A percentile compares a stretch with the other conserved stretches of the same genome.
phyloP scores from a whole-genome alignment of 37 sponge, comb jelly and placozoan species.

The Oscarella lobularis region DNA sequence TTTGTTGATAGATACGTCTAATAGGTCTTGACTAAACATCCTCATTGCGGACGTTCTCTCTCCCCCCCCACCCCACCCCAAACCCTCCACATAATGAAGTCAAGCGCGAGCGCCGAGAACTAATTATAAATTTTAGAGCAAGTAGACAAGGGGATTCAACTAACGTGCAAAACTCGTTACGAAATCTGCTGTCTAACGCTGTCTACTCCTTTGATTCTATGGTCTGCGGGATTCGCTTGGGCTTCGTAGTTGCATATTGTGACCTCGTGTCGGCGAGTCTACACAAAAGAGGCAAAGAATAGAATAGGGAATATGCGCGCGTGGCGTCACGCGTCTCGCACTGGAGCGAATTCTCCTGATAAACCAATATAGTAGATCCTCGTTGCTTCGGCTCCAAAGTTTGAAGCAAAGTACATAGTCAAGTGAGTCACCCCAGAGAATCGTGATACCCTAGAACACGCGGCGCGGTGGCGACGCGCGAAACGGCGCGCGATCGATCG shows the following conservation, averaged over 20 bases:
- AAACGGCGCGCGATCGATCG: too few relatives aligned
- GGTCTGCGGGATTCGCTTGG: constrained; percentile 74
- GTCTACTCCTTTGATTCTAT: constrained; percentile 35
- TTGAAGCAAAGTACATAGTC: constrained; percentile 62
- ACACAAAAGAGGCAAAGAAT: background rate
- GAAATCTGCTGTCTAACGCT: constrained; percentile 35
- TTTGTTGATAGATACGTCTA: too few relatives aligned
- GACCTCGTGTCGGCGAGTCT: constrained; percentile 48
- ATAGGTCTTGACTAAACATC: too few relatives aligned
- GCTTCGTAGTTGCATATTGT: constrained; percentile 70
- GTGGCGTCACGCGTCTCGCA: constrained; percentile 19
- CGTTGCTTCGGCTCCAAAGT: constrained; percentile 83
- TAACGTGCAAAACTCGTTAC: too few relatives aligned
- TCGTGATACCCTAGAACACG: constrained; percentile 41
- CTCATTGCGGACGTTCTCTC: too few relatives aligned
- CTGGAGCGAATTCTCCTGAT: constrained; percentile 77
- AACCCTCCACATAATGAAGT: too few relatives aligned
- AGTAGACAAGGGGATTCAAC: background rate
- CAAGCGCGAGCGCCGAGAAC: too few relatives aligned
- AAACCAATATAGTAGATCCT: constrained; percentile 89
- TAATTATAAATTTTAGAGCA: too few relatives aligned
- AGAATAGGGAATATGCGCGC: too few relatives aligned
- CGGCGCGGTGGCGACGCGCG: background rate
- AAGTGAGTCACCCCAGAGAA: constrained; percentile 70
- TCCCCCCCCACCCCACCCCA: too few relatives aligned